A percentile compares a stretch with the other conserved stretches of the same genome.
Evolutionary conservation across 2,113 vertebrate species (phyloP).

Genomic region (Myrmecobius fasciatus): DNA sequence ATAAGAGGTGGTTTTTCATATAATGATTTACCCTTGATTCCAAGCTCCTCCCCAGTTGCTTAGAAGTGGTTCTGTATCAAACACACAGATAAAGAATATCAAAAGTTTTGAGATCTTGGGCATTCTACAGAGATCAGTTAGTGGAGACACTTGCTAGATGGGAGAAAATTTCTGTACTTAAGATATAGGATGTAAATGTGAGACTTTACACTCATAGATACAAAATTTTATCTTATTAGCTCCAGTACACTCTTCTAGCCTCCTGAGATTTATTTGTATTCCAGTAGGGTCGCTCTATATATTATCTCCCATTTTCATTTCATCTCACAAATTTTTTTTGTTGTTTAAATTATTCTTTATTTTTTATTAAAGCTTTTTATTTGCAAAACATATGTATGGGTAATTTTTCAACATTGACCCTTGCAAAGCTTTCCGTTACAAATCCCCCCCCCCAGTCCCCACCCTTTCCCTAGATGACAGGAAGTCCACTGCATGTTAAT

Average conservation of each 20-base stretch:
- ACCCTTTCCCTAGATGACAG: too few species aligned
- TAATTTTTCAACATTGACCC: too few species aligned
- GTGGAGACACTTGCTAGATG: neutral
- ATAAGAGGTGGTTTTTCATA: neutral
- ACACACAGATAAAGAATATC: neutral
- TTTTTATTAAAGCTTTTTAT: too few species aligned
- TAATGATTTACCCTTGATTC: too few species aligned
- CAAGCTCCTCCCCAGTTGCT: neutral
- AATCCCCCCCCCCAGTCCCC: too few species aligned
- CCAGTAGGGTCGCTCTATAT: neutral
- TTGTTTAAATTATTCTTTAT: too few species aligned
- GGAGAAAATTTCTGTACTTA: neutral
- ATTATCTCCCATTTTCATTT: too few species aligned
- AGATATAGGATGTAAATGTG: neutral
- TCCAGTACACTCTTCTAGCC: neutral
- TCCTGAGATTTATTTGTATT: neutral
- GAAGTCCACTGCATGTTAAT: too few species aligned
- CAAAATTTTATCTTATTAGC: neutral
- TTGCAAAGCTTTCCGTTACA: too few species aligned
- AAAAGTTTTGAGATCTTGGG: neutral
- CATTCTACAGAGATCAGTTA: neutral
- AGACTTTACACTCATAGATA: neutral
- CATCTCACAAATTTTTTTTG: too few species aligned
- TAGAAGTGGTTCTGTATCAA: neutral
- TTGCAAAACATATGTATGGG: too few species aligned